Base-by-base conservation (phyloP, 2,888 invertebrate genomes). In the Zhuqinia jingwanae region DNA sequence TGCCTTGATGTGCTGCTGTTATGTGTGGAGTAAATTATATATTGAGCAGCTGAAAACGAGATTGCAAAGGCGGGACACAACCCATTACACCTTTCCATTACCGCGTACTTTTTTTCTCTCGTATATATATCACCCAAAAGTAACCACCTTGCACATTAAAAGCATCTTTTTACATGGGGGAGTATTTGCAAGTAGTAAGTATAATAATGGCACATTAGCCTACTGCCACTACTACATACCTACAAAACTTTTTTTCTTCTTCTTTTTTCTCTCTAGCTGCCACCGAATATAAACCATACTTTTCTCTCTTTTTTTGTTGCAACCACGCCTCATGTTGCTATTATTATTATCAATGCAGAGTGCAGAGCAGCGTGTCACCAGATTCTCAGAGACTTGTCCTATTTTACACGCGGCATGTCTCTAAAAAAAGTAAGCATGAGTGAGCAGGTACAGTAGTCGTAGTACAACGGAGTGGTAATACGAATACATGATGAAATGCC, bases 1-100 rank as follows among this genome's bases (percentile, higher is more conserved):
- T 42, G 42, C 36, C 76, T 56, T 76, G 42, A 76, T 76, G 42
- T 76, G 15, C 70, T 70, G 20, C 10, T 56, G n/a, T n/a, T n/a
- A n/a, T n/a, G 22, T 76, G 30, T 58, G n/a, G 22, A 76, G 56
- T 76, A 76, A 76, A 76, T 76, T 76, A 76, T 76, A 76, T 42
- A 53, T 42, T 76, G 36, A n/a, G 42, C 20, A 22, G 58, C 20
- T 20, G 36, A 47, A 70, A 53, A 50, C n/a, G 73, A 73, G 50
- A 50, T 22, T 76, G 56, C 58, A 76, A 50, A 58, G 56, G 56
- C 10, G 8, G 15, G 76, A 76, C 13, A 76, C 76, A 76, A 36
- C 76, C 42, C 58, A 76, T 56, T 76, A 75, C 75, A 75, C 36
- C 25, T 75, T 75, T 13, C 53, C 75, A 76, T 76, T 76, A 76